Evolutionary conservation across 1,140 invertebrate genomes (phyloP).

Genomic region (Venustaconcha ellipsiformis): DNA sequence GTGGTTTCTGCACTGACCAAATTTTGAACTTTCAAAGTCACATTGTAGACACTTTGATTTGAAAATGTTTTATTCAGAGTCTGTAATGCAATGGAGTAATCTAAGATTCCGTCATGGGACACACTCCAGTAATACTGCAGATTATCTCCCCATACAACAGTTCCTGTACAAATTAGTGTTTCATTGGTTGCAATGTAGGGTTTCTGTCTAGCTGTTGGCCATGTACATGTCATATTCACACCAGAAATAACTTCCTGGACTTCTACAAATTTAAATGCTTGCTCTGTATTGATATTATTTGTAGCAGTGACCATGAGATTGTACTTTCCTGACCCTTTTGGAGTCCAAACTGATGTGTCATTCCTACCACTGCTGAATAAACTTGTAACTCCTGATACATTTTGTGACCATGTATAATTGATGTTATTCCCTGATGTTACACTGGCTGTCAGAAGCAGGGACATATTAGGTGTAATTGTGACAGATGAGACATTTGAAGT

Average conservation of each 20-base stretch:
- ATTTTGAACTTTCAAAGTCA: slow-evolving; percentile 11
- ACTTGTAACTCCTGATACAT: background rate
- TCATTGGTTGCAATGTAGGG: slow-evolving; percentile 14
- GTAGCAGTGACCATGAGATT: slow-evolving; percentile 35
- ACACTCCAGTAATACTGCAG: slow-evolving; percentile 26
- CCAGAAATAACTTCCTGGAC: slow-evolving; percentile 31
- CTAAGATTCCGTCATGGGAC: slow-evolving; percentile 2
- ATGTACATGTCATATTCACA: slow-evolving; percentile 32
- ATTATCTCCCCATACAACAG: slow-evolving; percentile 22
- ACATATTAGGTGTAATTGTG: too few relatives aligned
- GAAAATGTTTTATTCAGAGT: slow-evolving; percentile 10
- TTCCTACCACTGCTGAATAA: background rate
- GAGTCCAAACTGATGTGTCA: slow-evolving; percentile 17
- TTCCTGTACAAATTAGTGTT: slow-evolving; percentile 26
- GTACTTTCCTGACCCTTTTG: slow-evolving; percentile 22
- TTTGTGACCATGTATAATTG: slow-evolving; percentile 21
- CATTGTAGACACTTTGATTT: slow-evolving; percentile 18
- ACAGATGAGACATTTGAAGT: too few relatives aligned
- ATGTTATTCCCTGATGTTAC: slow-evolving; percentile 16
- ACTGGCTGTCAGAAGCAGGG: slow-evolving; percentile 9
- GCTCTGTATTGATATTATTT: slow-evolving; percentile 40
- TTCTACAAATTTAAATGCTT: slow-evolving; percentile 26
- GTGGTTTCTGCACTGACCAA: slow-evolving; percentile 14
- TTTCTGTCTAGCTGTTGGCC: slow-evolving; percentile 12
- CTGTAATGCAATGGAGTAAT: slow-evolving; percentile 7